phyloP scores from a whole-genome alignment of 37 sponge, comb jelly and placozoan species.

The Halichondria panicea region DNA sequence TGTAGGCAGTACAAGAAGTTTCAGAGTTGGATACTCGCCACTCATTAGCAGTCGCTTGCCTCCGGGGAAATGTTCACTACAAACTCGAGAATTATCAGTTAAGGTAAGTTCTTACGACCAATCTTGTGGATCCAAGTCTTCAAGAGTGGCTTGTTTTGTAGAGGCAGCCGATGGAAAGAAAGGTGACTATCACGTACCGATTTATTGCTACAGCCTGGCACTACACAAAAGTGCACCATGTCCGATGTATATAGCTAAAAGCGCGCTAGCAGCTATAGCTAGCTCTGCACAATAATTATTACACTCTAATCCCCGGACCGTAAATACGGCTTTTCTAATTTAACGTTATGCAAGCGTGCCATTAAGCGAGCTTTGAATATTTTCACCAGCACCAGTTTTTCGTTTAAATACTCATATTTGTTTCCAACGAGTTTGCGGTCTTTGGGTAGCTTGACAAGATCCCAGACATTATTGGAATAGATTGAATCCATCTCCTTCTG shows the following conservation, averaged over 20 bases:
- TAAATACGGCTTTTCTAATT: conserved; percentile 3
- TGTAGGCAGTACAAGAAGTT: conserved; percentile 28
- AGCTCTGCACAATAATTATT: not conserved
- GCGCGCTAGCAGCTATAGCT: no score
- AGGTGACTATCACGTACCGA: conserved; percentile 4
- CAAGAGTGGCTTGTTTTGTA: conserved; percentile 42
- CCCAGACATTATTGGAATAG: no score
- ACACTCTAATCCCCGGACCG: conserved; percentile 39
- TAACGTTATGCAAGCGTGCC: conserved; percentile 36
- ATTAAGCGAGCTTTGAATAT: no score
- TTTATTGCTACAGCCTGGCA: conserved; percentile 39
- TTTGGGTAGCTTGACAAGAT: no score
- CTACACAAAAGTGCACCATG: conserved; percentile 42
- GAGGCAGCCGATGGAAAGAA: conserved; percentile 35
- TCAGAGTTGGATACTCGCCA: conserved; percentile 19
- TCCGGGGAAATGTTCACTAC: conserved; percentile 32
- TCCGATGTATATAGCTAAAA: no score
- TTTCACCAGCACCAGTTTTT: no score
- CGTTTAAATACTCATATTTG: no score
- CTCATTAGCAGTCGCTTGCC: not conserved
- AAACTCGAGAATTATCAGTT: conserved; percentile 12
- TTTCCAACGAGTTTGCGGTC: no score
- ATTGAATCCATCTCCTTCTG: no score
- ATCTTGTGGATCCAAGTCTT: conserved; percentile 39
- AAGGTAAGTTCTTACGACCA: conserved; percentile 12